Percentiles rank a stretch among this genome's conserved stretches.
Conservation (phyloP, 2,888 invertebrate species). For the Drosophila kuntzei region DNA sequence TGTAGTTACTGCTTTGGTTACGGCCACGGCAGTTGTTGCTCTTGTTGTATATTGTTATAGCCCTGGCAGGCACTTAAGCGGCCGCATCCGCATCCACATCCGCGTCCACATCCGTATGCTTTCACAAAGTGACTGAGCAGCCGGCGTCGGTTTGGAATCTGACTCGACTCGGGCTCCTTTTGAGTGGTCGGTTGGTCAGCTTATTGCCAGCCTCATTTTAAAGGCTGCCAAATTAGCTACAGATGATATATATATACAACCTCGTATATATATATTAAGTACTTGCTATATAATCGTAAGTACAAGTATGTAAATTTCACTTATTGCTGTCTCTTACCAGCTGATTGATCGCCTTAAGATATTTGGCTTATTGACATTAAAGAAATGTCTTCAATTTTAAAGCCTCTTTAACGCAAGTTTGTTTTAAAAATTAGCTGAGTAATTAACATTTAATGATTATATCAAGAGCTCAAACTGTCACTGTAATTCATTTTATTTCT, state of each 20-base stretch:
- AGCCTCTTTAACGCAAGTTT: background rate
- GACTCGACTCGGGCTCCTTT: slow-evolving; percentile 13
- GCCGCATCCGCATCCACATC: slow-evolving; percentile 67
- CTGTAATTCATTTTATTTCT: background rate
- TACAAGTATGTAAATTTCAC: slow-evolving; percentile 40
- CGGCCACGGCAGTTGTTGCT: slow-evolving; percentile 32
- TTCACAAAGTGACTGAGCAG: slow-evolving; percentile 49
- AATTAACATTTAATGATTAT: too few species aligned
- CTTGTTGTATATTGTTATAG: slow-evolving; percentile 74
- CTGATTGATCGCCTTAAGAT: slow-evolving; percentile 47
- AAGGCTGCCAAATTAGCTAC: slow-evolving; percentile 69
- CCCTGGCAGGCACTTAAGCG: slow-evolving; percentile 79
- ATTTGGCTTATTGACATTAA: slow-evolving; percentile 29
- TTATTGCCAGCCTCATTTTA: slow-evolving; percentile 39
- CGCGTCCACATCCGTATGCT: slow-evolving; percentile 25
- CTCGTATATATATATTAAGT: background rate
- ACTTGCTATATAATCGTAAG: slow-evolving; percentile 11
- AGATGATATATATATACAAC: slow-evolving; percentile 37
- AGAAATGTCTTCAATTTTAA: background rate
- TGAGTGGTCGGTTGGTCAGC: slow-evolving; percentile 41
- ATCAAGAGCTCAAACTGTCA: background rate
- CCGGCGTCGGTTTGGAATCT: slow-evolving; percentile 42
- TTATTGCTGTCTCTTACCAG: slow-evolving; percentile 10
- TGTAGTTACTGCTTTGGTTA: slow-evolving; percentile 46
- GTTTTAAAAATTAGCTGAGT: too few species aligned